These are phyloP conservation scores for Taeniopygia guttata DNA, from an alignment of 2,797 vertebrate species.

Conservation along the genomic window DNA sequence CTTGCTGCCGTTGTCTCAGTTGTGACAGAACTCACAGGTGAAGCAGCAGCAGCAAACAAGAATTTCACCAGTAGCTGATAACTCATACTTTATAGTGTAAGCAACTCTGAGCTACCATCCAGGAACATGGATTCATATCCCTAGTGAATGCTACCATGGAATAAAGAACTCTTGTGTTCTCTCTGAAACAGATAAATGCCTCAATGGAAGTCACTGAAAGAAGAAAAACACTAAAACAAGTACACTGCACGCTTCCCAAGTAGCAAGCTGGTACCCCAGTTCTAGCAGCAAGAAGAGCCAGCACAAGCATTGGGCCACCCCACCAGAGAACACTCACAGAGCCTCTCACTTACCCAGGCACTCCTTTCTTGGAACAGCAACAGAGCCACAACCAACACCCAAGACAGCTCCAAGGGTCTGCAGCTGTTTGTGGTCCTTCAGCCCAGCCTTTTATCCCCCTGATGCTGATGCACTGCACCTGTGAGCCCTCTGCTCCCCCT, in stretches of 20 bases:
- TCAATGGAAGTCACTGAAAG: background rate
- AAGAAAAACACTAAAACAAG: background rate
- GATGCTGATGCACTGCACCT: background rate
- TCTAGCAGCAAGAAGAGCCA: background rate
- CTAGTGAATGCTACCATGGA: background rate
- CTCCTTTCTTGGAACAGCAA: rapidly evolving
- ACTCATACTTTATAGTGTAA: background rate
- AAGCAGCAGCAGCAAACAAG: background rate
- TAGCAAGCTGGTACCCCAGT: background rate
- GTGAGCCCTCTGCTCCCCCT: background rate
- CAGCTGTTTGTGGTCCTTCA: rapidly evolving
- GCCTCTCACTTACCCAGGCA: background rate
- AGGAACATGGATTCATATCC: background rate
- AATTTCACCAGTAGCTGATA: background rate
- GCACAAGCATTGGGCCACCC: background rate
- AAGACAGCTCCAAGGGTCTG: too few relatives aligned
- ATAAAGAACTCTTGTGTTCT: background rate
- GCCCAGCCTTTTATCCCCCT: background rate
- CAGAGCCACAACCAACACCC: background rate
- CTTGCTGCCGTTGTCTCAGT: background rate
- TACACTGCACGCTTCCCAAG: background rate
- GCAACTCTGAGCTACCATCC: background rate
- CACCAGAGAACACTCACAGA: background rate
- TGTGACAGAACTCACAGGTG: background rate
- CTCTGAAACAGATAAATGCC: background rate